Evolutionary conservation across 2,113 vertebrate species (phyloP).

Genomic region (Pomatorhinus ruficollis): DNA sequence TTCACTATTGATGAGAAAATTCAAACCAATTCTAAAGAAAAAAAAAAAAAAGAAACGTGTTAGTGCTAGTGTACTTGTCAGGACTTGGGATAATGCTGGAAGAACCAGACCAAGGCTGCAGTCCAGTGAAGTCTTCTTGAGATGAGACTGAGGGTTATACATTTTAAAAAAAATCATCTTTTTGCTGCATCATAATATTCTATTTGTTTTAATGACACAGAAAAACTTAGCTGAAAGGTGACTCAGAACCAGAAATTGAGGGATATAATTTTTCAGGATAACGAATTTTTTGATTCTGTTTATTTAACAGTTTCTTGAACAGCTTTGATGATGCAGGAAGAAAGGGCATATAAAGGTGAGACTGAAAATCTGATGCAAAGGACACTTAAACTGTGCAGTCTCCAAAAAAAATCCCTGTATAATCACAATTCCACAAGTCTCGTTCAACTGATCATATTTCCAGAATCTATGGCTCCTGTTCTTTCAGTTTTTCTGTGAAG

Average conservation of each 20-base stretch:
- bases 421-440: background rate
- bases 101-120: background rate
- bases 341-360: background rate
- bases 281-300: background rate
- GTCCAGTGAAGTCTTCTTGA: background rate
- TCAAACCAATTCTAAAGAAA: background rate
- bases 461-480: background rate
- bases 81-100: background rate
- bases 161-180: background rate
- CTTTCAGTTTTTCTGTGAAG: background rate
- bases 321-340: background rate
- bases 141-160: background rate
- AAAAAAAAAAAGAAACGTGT: background rate
- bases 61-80: background rate
- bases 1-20: background rate
- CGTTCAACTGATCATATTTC: background rate
- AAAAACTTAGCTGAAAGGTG: background rate
- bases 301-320: background rate
- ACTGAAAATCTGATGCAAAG: background rate
- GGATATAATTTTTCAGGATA: background rate
- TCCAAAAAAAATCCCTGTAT: background rate
- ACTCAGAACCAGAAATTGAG: background rate
- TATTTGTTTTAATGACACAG: background rate
- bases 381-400: rapidly evolving
- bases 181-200: background rate